Base-by-base conservation (phyloP, 2,113 vertebrate species). In the Oriolus oriolus region DNA sequence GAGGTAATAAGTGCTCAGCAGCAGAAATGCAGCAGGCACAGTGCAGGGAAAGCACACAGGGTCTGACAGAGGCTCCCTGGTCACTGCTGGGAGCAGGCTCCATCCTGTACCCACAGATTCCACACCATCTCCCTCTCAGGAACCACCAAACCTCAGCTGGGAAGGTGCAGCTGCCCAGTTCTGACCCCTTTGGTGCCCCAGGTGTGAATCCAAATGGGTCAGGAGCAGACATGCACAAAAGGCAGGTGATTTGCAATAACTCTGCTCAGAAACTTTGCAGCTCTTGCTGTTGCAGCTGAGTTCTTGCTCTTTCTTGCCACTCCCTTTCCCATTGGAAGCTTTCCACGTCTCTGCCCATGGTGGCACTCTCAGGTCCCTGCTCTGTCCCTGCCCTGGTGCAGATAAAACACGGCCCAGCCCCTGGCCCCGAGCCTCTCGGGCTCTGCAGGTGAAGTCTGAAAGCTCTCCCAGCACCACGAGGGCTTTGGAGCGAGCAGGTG, bases 261-360 rank as follows among this genome's bases (percentile, higher is more conserved):
- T 63, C 41, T 53, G 12, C 35, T 35, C 16, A 64, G 79, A 24
- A 73, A 71, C 42, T 68, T 68, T 50, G 54, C 39, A 63, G 37
- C 21, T 50, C 84, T 66, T 50, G 27, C 66, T 59, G 15, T 11
- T 3, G 13, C 66, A 23, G 1, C 7, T 12, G 50, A 47, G 24
- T 13, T 47, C 70, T 80, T 37, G 16, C n/a, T 75, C 77, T 35
- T 64, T 47, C 42, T 56, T 28, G 14, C 56, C 71, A 20, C 80
- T 87, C 57, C 66, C 41, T 95, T 95, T 90, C 83, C 86, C 76
- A 39, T 7, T 95, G 89, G 86, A 94, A 94, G 57, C 73, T 21
- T 64, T 31, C 69, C 89, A 52, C 9, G 4, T n/a, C 50, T 84
- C 52, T 4, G 3, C 57, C 52, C 49, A 0, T 7, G 45, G 82